phyloP scores from a whole-genome alignment of 2,888 invertebrate genomes.

The Saturnia pavonia region DNA sequence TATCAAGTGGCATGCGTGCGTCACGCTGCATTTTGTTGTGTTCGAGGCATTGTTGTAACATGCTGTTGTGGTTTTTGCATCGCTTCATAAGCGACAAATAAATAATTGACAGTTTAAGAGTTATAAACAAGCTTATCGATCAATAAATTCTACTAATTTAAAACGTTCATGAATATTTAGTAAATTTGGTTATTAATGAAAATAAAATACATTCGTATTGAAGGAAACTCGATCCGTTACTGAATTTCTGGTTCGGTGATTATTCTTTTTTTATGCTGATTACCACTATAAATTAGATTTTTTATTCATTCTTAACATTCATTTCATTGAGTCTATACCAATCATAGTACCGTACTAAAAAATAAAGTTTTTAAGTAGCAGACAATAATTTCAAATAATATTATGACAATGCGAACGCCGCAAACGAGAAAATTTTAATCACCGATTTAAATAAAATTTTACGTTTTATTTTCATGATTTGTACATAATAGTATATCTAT shows the following conservation, averaged over 20 bases:
- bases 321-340: background rate
- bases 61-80: background rate
- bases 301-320: background rate
- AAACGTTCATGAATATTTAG: background rate
- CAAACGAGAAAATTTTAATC: too few relatives aligned
- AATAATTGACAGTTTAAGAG: background rate
- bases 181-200: background rate
- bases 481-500: too few relatives aligned
- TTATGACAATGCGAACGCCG: too few relatives aligned
- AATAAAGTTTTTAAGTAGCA: background rate
- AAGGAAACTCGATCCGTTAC: background rate
- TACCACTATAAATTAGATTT: background rate
- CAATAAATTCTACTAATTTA: background rate
- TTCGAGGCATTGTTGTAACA: background rate
- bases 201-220: background rate
- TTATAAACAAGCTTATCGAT: background rate
- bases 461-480: too few relatives aligned
- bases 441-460: too few relatives aligned
- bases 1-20: background rate
- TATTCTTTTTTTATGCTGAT: background rate
- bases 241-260: background rate
- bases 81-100: background rate
- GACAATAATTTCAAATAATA: too few relatives aligned
- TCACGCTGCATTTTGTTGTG: background rate
- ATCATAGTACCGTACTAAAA: background rate